phyloP scores from a whole-genome alignment of 2,888 invertebrate species.

The Andrena fulva region DNA sequence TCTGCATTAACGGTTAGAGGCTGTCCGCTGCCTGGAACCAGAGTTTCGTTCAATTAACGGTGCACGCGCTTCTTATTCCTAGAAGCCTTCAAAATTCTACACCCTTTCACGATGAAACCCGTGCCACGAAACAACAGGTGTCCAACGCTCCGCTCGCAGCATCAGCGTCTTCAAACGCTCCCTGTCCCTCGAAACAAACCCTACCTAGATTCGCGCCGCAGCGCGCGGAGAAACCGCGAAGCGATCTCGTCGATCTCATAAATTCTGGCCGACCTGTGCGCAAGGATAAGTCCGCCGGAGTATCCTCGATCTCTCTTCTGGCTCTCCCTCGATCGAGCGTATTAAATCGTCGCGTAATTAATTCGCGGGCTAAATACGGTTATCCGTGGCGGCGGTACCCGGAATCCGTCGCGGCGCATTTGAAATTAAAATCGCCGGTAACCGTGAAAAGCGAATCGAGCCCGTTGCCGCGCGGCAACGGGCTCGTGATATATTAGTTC shows the following conservation, averaged over 20 bases:
- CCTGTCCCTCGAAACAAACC: no score
- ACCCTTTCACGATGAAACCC: not conserved
- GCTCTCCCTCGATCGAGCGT: constrained; percentile 7
- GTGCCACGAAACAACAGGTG: no score
- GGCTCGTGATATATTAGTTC: constrained; percentile 38
- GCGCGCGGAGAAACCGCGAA: no score
- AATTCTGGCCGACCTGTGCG: not conserved
- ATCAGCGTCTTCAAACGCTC: no score
- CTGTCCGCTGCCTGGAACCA: constrained; percentile 44
- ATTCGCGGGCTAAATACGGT: constrained; percentile 46
- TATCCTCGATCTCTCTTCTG: not conserved
- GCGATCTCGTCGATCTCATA: no score
- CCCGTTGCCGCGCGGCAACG: not conserved
- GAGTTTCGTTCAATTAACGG: constrained; percentile 66
- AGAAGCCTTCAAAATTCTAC: constrained; percentile 1
- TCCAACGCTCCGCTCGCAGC: no score
- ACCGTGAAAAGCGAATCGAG: constrained; percentile 47
- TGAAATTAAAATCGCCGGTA: constrained; percentile 44
- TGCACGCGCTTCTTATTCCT: constrained; percentile 20
- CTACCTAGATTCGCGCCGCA: no score
- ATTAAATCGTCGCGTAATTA: constrained; percentile 36
- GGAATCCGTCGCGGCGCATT: constrained; percentile 9
- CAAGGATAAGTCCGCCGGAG: constrained; percentile 1
- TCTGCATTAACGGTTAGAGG: constrained; percentile 58
- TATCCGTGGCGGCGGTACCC: not conserved